These are phyloP conservation scores for Metacarcinus magister DNA, from an alignment of 2,888 invertebrate genomes.

Conservation along the genomic window DNA sequence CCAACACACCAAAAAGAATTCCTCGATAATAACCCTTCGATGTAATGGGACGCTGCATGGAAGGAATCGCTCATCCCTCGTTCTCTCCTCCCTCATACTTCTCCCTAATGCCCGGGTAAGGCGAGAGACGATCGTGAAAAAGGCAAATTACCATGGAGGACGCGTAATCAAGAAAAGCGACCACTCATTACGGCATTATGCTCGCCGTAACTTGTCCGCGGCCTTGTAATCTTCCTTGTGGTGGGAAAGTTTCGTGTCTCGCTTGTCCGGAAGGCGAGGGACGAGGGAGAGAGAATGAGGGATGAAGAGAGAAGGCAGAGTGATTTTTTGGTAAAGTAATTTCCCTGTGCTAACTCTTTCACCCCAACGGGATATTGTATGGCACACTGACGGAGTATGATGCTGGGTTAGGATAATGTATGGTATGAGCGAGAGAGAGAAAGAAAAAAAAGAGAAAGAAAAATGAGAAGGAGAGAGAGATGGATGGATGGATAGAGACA, in stretches of 20 bases:
- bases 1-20: neutral
- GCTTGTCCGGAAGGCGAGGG: neutral
- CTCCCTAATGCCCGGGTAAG: constrained; percentile 4
- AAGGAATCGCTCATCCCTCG: neutral
- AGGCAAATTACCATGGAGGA: neutral
- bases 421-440: neutral
- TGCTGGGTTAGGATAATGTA: neutral
- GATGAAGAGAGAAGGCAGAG: neutral
- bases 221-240: neutral
- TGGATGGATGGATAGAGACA: neutral
- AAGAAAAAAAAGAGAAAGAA: neutral
- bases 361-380: neutral
- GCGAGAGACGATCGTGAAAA: constrained; percentile 13
- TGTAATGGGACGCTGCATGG: neutral
- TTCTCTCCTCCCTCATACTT: neutral
- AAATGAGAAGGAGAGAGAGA: neutral
- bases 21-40: neutral
- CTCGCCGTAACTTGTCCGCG: neutral
- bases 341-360: neutral
- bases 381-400: neutral
- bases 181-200: constrained; percentile 6
- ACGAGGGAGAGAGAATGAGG: neutral
- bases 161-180: constrained; percentile 20
- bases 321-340: neutral
- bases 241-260: neutral